Evolutionary conservation across 2,888 invertebrate genomes (phyloP).

Genomic region (Spatulosminthurus flaviceps): DNA sequence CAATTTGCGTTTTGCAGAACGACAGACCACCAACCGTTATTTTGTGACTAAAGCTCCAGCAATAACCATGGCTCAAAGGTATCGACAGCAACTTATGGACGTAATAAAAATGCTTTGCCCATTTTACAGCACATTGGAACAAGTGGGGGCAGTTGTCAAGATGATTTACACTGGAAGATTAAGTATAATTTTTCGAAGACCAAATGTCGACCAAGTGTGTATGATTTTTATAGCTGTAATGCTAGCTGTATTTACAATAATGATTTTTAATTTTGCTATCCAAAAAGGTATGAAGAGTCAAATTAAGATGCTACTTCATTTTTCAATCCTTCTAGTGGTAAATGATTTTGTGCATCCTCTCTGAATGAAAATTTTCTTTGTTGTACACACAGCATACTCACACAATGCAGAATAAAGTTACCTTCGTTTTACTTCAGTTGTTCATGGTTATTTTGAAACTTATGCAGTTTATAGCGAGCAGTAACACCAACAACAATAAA

Average conservation of each 20-base stretch:
- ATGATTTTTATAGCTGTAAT: conserved; percentile 8
- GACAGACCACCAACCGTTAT: conserved; percentile 18
- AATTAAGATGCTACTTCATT: conserved; percentile 22
- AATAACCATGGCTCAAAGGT: not conserved
- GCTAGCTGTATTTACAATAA: conserved; percentile 10
- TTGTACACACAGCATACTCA: no score
- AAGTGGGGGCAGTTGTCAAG: not conserved
- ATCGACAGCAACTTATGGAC: not conserved
- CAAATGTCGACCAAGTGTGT: conserved; percentile 28
- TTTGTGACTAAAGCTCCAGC: not conserved
- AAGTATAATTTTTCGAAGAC: not conserved
- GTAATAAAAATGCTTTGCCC: conserved; percentile 29
- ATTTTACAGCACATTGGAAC: not conserved
- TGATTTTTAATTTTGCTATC: not conserved
- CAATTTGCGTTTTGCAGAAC: conserved; percentile 33
- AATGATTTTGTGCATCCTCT: conserved; percentile 33
- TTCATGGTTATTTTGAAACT: no score
- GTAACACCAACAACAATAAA: no score
- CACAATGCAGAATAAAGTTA: no score
- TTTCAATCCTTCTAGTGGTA: conserved; percentile 16
- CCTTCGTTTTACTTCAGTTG: no score
- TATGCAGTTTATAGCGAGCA: no score
- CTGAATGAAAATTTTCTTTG: not conserved
- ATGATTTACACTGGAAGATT: not conserved
- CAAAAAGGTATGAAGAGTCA: conserved; percentile 1